Conservation (phyloP, 2,113 vertebrate species). For the Rhinogobius similis region DNA sequence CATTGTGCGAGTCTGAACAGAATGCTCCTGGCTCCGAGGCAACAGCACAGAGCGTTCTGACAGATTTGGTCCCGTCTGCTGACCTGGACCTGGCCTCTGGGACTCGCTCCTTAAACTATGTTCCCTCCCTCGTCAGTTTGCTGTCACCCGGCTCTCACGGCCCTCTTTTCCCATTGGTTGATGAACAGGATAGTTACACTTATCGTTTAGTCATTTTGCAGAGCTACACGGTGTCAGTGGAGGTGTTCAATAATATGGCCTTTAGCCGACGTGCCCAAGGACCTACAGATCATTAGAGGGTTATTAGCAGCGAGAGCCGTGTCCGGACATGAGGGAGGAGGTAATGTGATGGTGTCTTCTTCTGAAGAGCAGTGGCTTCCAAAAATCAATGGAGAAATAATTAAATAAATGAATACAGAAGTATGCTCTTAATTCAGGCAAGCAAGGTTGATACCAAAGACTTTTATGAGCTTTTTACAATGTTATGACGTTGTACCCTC, state of each 20-base stretch:
- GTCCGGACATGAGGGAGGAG: slow-evolving; percentile 60
- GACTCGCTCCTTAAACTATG: slow-evolving; percentile 31
- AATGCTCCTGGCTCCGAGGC: slow-evolving; percentile 44
- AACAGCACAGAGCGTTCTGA: slow-evolving; percentile 39
- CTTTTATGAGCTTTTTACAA: no score
- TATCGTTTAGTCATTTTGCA: slow-evolving; percentile 39
- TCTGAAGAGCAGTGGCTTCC: slow-evolving; percentile 43
- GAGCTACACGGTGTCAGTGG: slow-evolving; percentile 56
- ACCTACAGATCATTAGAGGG: slow-evolving; percentile 57
- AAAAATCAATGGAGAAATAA: slow-evolving; percentile 48
- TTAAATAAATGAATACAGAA: slow-evolving; percentile 12
- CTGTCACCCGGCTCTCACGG: background rate
- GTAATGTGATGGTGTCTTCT: slow-evolving; percentile 59
- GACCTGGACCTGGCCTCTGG: slow-evolving; percentile 30
- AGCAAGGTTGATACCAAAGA: no score
- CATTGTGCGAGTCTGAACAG: slow-evolving; percentile 59
- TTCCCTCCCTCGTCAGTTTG: slow-evolving; percentile 36
- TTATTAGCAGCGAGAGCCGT: slow-evolving; percentile 62
- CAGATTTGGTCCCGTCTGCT: slow-evolving; percentile 42
- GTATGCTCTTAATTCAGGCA: background rate
- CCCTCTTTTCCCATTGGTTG: slow-evolving; percentile 31
- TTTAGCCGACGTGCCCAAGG: slow-evolving; percentile 53
- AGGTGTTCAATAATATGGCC: slow-evolving; percentile 58
- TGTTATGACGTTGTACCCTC: no score
- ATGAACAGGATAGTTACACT: slow-evolving; percentile 42